These are phyloP conservation scores for Cerastis rubricosa DNA, from an alignment of 2,888 invertebrate species.

Conservation along the genomic window DNA sequence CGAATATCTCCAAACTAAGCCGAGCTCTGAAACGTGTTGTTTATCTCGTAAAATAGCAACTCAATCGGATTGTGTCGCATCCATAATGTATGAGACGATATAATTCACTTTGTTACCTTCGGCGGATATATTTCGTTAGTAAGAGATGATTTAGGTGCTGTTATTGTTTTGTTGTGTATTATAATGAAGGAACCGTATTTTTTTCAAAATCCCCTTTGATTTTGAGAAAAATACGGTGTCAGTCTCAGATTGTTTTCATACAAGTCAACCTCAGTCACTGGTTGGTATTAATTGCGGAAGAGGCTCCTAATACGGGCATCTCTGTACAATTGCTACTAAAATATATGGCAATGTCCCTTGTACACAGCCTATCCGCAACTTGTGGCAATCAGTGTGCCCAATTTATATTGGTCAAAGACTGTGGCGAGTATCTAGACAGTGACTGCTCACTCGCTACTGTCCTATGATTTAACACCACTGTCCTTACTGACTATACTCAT, in stretches of 20 bases:
- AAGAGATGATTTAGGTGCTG: constrained; percentile 22
- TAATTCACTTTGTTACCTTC: constrained; percentile 55
- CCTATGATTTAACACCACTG: no score
- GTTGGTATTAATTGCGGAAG: not conserved
- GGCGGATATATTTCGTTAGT: constrained; percentile 28
- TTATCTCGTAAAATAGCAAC: constrained; percentile 62
- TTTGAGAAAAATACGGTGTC: not conserved
- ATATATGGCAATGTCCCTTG: no score
- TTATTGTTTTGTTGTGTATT: constrained; percentile 26
- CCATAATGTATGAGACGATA: constrained; percentile 59
- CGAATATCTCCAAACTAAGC: constrained; percentile 9
- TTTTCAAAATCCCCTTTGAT: no score
- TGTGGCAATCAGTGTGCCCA: no score
- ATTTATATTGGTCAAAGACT: not conserved
- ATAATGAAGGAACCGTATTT: constrained; percentile 5
- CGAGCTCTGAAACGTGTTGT: constrained; percentile 49
- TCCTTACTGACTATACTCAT: no score
- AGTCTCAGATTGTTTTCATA: not conserved
- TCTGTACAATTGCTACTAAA: no score
- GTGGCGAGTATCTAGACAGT: not conserved
- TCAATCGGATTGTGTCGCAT: constrained; percentile 57
- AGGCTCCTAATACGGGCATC: not conserved
- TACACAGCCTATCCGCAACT: no score
- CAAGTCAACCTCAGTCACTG: not conserved
- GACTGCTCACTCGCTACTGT: not conserved